Percentiles rank a stretch among this genome's conserved stretches.
Evolutionary conservation across 1,140 invertebrate genomes (phyloP).

Genomic region (Coelopa frigida): DNA sequence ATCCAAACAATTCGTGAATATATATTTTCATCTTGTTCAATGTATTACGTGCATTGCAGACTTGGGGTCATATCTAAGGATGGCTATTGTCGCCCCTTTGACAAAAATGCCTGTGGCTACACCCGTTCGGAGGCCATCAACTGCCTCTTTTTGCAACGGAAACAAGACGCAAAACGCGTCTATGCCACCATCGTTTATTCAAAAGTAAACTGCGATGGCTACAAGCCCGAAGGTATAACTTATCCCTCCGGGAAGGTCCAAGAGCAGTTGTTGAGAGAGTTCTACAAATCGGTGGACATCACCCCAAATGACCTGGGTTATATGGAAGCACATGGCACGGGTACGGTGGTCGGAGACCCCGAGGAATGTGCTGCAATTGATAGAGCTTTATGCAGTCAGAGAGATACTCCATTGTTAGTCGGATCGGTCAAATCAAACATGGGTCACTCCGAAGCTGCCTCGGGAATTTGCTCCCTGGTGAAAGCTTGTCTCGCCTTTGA

Average conservation of each 20-base stretch:
- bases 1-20: too few species aligned
- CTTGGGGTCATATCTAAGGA: conserved; percentile 79
- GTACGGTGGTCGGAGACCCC: conserved; percentile 72
- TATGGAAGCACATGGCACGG: conserved; percentile 89
- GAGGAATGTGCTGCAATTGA: conserved; percentile 85
- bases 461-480: conserved; percentile 74
- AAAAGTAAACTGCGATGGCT: conserved; percentile 79
- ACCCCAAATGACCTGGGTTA: conserved; percentile 65
- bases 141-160: conserved; percentile 74
- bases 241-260: conserved; percentile 83
- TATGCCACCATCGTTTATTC: conserved; percentile 55
- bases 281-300: conserved; percentile 79
- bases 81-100: conserved; percentile 85
- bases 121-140: conserved; percentile 69
- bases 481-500: conserved; percentile 75
- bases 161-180: conserved; percentile 65
- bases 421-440: conserved; percentile 92
- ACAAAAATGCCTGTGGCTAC: conserved; percentile 71
- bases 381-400: conserved; percentile 65
- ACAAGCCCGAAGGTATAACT: conserved; percentile 83
- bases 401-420: conserved; percentile 64
- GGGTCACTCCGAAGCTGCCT: conserved; percentile 86
- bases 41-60: too few species aligned
- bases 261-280: conserved; percentile 67
- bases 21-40: too few species aligned